Conservation (phyloP, 2,113 vertebrate species). For the Cromileptes altivelis region DNA sequence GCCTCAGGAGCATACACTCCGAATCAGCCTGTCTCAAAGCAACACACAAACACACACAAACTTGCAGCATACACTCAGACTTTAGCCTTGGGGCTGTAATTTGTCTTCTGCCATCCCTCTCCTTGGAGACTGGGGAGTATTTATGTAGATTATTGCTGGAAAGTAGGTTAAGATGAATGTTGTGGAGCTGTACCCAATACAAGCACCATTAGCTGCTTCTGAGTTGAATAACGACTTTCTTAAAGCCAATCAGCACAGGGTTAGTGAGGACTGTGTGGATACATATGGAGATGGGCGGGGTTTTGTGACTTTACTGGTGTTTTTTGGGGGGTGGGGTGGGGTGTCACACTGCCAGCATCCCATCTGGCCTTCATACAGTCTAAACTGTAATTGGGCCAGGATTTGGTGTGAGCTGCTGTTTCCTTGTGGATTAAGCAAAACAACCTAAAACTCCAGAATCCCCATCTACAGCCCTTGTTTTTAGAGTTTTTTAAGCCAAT, state of each 20-base stretch:
- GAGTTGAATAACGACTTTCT: slow-evolving; percentile 40
- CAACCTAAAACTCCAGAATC: slow-evolving; percentile 24
- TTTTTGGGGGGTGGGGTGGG: slow-evolving; percentile 21
- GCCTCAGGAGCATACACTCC: slow-evolving; percentile 16
- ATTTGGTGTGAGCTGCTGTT: slow-evolving; percentile 9
- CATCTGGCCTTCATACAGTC: slow-evolving; percentile 27
- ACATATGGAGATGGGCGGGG: background rate
- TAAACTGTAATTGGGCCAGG: slow-evolving; percentile 8
- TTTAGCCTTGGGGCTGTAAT: slow-evolving; percentile 68
- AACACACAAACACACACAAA: slow-evolving; percentile 36
- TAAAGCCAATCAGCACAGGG: slow-evolving; percentile 40
- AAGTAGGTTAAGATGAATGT: slow-evolving; percentile 83
- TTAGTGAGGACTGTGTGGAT: background rate
- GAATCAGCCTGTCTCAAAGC: slow-evolving; percentile 44
- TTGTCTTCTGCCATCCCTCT: slow-evolving; percentile 73
- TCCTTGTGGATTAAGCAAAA: background rate
- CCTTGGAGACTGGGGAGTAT: slow-evolving; percentile 66
- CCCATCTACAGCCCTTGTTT: background rate
- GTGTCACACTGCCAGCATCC: background rate
- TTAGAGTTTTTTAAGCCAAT: too few species aligned
- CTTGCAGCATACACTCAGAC: slow-evolving; percentile 27
- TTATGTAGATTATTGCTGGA: slow-evolving; percentile 80
- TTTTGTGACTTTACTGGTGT: background rate
- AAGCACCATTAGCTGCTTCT: slow-evolving; percentile 46
- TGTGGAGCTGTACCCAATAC: slow-evolving; percentile 31